Percentiles rank a stretch among this genome's conserved stretches.
Conservation (phyloP, 2,888 invertebrate genomes). For the Campoletis raptor region DNA sequence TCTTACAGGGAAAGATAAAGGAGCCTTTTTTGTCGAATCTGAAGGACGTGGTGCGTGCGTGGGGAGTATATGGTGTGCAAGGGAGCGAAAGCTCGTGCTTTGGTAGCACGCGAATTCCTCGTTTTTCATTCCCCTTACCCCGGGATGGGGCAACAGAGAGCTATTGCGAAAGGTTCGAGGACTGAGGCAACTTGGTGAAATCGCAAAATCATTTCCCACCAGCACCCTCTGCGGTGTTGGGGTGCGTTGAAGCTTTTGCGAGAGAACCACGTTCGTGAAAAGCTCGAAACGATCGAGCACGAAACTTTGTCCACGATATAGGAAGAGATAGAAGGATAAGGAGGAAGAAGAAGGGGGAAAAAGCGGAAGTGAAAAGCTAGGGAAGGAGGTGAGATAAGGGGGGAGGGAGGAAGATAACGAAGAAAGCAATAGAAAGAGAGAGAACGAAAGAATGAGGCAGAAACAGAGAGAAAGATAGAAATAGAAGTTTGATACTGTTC, state of each 20-base stretch:
- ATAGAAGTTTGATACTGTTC: slow-evolving; percentile 51
- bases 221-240: slow-evolving; percentile 17
- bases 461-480: slow-evolving; percentile 43
- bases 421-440: not conserved
- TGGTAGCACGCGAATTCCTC: slow-evolving; percentile 61
- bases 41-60: not conserved
- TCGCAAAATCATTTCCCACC: slow-evolving; percentile 64
- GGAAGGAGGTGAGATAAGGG: not conserved
- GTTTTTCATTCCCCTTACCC: slow-evolving; percentile 48
- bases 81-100: slow-evolving; percentile 33
- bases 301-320: slow-evolving; percentile 51
- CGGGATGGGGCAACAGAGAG: not conserved
- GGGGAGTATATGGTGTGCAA: not conserved
- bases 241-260: not conserved
- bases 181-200: slow-evolving; percentile 54
- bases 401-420: not conserved
- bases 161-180: slow-evolving; percentile 64
- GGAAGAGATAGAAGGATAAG: not conserved
- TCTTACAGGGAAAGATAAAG: not conserved
- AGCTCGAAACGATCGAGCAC: slow-evolving; percentile 41
- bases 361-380: not conserved
- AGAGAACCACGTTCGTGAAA: slow-evolving; percentile 17
- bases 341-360: not conserved
- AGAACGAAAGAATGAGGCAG: no score
- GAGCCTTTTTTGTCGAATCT: slow-evolving; percentile 20